These are phyloP conservation scores for Tryphoninae sp. DNA, from an alignment of 2,888 invertebrate genomes.

Conservation along the genomic window DNA sequence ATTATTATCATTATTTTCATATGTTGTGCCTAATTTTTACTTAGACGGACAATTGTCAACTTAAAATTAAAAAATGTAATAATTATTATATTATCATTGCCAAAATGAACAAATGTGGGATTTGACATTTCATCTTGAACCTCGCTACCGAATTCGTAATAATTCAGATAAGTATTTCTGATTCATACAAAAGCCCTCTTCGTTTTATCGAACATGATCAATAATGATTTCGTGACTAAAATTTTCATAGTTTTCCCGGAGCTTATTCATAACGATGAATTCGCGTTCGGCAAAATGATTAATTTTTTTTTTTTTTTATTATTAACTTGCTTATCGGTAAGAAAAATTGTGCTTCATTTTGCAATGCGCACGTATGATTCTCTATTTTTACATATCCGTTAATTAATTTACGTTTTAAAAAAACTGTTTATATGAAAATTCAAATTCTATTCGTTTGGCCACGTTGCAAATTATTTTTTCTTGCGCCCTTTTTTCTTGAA, in stretches of 20 bases:
- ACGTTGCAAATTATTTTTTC: neutral
- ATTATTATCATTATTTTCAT: neutral
- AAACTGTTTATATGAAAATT: neutral
- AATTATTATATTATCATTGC: no score
- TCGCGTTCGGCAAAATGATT: neutral
- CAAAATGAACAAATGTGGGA: no score
- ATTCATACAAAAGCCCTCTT: neutral
- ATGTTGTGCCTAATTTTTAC: no score
- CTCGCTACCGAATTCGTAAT: conserved; percentile 23
- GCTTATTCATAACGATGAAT: neutral
- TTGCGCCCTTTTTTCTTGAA: neutral
- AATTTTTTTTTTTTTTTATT: neutral
- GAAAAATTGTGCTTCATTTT: neutral
- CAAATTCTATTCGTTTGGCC: neutral
- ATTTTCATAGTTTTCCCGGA: conserved; percentile 45
- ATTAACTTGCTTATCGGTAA: conserved; percentile 1
- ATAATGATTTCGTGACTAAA: conserved; percentile 54
- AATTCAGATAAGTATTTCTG: conserved; percentile 1
- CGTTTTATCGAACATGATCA: conserved; percentile 23
- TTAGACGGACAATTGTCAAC: no score
- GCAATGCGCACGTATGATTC: neutral
- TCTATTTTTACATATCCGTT: neutral
- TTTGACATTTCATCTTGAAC: neutral
- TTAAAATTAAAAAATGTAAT: no score
- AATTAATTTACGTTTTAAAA: neutral